These are phyloP conservation scores for Neotoxoptera formosana DNA, from an alignment of 1,140 invertebrate genomes.

Conservation along the genomic window DNA sequence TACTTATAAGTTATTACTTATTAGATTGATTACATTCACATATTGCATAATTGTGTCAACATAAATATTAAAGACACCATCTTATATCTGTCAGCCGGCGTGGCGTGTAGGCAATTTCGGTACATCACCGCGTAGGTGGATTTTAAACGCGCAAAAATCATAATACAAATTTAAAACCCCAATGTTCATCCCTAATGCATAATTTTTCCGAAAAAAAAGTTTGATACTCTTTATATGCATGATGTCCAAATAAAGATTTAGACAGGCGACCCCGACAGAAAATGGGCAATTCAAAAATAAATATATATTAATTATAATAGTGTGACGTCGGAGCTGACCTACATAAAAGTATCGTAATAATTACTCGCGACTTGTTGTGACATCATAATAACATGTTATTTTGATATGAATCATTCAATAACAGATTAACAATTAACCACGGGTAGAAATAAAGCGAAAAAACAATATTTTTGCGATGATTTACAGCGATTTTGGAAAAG, in stretches of 20 bases:
- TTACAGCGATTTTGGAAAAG: not conserved
- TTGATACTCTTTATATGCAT: not conserved
- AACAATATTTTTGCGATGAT: not conserved
- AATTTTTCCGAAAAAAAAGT: not conserved
- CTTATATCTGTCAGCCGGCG: not conserved
- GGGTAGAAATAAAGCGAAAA: not conserved
- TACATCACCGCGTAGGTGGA: not conserved
- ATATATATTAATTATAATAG: not conserved
- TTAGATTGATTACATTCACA: too few species aligned
- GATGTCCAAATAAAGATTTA: not conserved
- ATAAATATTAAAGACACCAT: not conserved
- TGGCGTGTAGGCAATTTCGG: not conserved
- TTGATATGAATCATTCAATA: not conserved
- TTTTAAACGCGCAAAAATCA: not conserved
- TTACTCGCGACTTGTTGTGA: not conserved
- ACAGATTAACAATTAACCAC: not conserved
- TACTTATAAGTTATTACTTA: too few species aligned
- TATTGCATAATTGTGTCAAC: too few species aligned
- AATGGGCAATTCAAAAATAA: not conserved
- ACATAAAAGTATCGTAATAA: too few species aligned
- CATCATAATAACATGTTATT: not conserved
- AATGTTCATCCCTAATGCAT: not conserved
- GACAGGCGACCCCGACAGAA: not conserved
- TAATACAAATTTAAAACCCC: not conserved
- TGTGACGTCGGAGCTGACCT: not conserved